Conservation (phyloP, 1,140 invertebrate species). For the Zaprionus lachaisei region DNA sequence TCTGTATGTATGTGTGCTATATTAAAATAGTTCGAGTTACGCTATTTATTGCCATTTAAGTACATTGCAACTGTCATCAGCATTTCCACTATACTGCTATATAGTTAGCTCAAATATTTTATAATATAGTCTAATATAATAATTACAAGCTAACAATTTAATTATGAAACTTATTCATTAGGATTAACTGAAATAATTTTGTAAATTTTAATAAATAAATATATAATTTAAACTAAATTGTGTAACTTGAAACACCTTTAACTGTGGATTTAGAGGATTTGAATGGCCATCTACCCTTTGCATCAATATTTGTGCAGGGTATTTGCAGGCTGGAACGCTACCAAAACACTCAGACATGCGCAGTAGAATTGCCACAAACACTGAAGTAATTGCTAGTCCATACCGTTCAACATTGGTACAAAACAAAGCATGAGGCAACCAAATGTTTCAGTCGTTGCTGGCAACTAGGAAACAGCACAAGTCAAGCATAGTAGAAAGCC, state of each 20-base stretch:
- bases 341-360: slow-evolving; percentile 46
- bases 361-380: slow-evolving; percentile 24
- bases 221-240: not conserved
- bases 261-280: not conserved
- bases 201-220: slow-evolving; percentile 27
- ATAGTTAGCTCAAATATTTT: not conserved
- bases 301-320: not conserved
- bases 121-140: not conserved
- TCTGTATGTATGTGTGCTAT: slow-evolving; percentile 66
- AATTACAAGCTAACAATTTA: not conserved
- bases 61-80: slow-evolving; percentile 48
- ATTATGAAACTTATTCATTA: not conserved
- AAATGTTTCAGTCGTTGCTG: slow-evolving; percentile 63
- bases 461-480: slow-evolving; percentile 45
- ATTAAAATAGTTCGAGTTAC: slow-evolving; percentile 64
- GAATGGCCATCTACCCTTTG: not conserved
- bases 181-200: slow-evolving; percentile 1
- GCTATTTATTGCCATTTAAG: slow-evolving; percentile 78
- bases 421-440: slow-evolving; percentile 31
- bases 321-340: not conserved
- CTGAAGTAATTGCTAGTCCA: not conserved
- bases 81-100: slow-evolving; percentile 24
- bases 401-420: slow-evolving; percentile 46
- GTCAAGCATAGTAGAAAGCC: slow-evolving; percentile 27
- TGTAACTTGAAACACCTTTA: not conserved